These are phyloP conservation scores for Tetramorium parvispinum DNA, from an alignment of 1,140 invertebrate species.

Conservation along the genomic window DNA sequence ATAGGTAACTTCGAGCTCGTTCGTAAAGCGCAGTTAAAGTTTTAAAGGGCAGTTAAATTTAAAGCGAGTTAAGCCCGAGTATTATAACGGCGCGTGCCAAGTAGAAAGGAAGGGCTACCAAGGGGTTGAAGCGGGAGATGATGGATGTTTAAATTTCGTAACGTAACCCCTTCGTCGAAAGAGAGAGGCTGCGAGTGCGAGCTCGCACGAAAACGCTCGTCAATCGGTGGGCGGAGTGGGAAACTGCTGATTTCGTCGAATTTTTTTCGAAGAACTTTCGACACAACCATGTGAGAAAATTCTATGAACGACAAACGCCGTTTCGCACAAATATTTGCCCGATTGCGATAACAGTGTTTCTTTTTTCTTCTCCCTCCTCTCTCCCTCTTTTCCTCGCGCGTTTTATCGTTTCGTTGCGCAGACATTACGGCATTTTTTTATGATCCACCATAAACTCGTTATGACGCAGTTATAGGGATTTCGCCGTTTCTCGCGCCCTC, in stretches of 20 bases:
- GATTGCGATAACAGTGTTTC: neutral
- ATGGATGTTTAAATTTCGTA: conserved; percentile 82
- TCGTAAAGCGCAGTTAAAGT: conserved; percentile 76
- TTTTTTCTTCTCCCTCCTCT: neutral
- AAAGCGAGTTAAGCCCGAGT: conserved; percentile 77
- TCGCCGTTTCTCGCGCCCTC: neutral
- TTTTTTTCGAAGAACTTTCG: conserved; percentile 12
- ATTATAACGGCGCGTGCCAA: conserved; percentile 82
- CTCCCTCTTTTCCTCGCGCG: no score
- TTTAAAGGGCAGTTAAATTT: conserved; percentile 83
- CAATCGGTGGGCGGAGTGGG: conserved; percentile 67
- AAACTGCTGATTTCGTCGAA: conserved; percentile 43
- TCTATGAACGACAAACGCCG: neutral
- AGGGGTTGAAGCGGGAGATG: conserved; percentile 75
- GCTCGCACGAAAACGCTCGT: neutral
- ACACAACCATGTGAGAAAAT: conserved; percentile 19
- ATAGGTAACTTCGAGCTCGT: conserved; percentile 59
- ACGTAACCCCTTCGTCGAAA: conserved; percentile 75
- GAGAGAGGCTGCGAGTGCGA: neutral
- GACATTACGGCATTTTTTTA: conserved; percentile 32
- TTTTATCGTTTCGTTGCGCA: conserved; percentile 29
- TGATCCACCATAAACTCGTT: conserved; percentile 17
- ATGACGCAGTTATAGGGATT: conserved; percentile 22
- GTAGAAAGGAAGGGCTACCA: conserved; percentile 64
- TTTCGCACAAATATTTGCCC: conserved; percentile 2